phyloP scores from a whole-genome alignment of 2,888 invertebrate species.

The Oasisia sp. region DNA sequence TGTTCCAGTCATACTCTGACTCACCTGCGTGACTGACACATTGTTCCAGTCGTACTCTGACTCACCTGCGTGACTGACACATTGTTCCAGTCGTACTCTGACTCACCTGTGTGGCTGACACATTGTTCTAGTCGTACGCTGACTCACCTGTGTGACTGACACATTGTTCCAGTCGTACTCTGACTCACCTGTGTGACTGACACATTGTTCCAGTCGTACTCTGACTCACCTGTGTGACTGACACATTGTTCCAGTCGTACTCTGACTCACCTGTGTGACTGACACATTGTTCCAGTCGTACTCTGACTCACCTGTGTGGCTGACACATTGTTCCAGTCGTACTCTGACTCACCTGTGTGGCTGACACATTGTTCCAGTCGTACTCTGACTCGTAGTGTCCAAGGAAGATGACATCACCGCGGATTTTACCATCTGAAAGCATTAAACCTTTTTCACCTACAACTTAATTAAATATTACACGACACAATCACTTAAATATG shows the following conservation, averaged over 20 bases:
- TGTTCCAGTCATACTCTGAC: conserved; percentile 57
- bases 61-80: conserved; percentile 40
- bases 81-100: conserved; percentile 55
- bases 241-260: conserved; percentile 48
- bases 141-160: conserved; percentile 47
- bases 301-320: too few species aligned
- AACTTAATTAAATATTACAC: too few species aligned
- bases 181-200: conserved; percentile 47
- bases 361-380: conserved; percentile 45
- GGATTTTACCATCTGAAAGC: conserved; percentile 59
- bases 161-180: conserved; percentile 53
- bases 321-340: too few species aligned
- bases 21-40: conserved; percentile 40
- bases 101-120: conserved; percentile 44
- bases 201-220: conserved; percentile 50
- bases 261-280: conserved; percentile 53
- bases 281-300: too few species aligned
- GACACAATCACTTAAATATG: too few species aligned
- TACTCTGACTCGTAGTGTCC: conserved; percentile 64
- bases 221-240: conserved; percentile 50
- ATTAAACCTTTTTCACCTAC: not conserved
- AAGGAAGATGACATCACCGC: conserved; percentile 57
- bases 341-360: not conserved
- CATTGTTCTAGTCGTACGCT: conserved; percentile 53
- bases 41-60: conserved; percentile 57